Evolutionary conservation across 2,888 invertebrate species (phyloP), one percentile per base, ranked within the genome.

Genomic region (Bombylius discolor): DNA sequence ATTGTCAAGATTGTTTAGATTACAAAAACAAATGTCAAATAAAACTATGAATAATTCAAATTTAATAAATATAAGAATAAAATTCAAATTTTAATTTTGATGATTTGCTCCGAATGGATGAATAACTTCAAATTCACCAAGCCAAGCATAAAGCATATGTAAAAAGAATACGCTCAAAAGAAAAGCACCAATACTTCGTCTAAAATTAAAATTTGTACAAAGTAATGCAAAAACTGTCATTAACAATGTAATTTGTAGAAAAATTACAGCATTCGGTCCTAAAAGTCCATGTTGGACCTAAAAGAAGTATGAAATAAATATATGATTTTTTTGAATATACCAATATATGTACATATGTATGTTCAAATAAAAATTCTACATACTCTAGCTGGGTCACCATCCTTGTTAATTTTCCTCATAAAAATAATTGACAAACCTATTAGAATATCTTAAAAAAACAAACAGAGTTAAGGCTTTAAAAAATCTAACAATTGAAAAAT

Each of bases 111-210:
- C 73, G 6, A 70, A 65, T 0, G 74, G 69, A 64, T 71, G 73
- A 56, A 74, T 68, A n/a, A 68, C 52, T 48, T 67, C 67, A 4
- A 73, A 63, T 64, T 80, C 80, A 49, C 75, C 75, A 14, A 81
- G 68, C 8, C 79, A 59, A 7, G 76, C 76, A n/a, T 77, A 67
- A 2, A 76, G 56, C 13, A 81, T 65, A 62, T 80, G 81, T 11
- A 71, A 58, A 2, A 70, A 63, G 61, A 81, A 81, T 5, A 80
- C 57, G 5, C 67, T 63, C 39, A 76, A 68, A 33, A 81, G 69
- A 50, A 72, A 70, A 47, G 71, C 67, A 4, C 78, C 80, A 61
- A 78, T 78, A 5, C 69, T 68, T n/a, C 70, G 67, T 32, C 76
- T 68, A 54, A 77, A 76, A 6, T 67, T 60, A 63, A 79, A 79